A percentile compares a stretch with the other conserved stretches of the same genome.
Conservation (phyloP, 2,888 invertebrate species). For the Xestobium rufovillosum region DNA sequence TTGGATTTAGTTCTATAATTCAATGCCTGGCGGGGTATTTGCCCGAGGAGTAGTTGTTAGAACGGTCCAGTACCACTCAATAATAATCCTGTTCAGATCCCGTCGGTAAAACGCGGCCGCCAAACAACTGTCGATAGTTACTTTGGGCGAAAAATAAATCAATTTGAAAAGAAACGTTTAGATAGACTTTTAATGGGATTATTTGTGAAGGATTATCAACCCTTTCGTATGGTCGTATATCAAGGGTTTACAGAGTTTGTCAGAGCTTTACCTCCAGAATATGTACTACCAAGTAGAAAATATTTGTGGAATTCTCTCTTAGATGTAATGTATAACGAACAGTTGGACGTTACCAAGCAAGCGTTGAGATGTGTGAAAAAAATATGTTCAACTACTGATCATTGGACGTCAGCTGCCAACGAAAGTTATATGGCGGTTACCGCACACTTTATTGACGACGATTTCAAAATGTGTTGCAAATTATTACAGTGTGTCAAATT, state of each 20-base stretch:
- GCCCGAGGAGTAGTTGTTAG: no score
- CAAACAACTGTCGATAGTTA: neutral
- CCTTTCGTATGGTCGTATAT: neutral
- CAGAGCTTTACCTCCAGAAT: neutral
- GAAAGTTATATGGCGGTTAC: conserved; percentile 27
- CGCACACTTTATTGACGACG: conserved; percentile 24
- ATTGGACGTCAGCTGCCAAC: conserved; percentile 25
- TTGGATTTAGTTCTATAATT: no score
- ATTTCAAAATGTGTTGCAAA: conserved; percentile 24
- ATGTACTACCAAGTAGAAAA: neutral
- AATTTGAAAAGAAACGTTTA: neutral
- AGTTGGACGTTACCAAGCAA: neutral
- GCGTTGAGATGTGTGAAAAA: neutral
- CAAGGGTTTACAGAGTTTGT: neutral
- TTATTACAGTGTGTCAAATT: conserved; percentile 23
- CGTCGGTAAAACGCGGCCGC: neutral
- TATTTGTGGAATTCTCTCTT: neutral
- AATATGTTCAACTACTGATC: neutral
- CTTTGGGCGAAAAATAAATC: neutral
- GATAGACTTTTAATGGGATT: neutral
- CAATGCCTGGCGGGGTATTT: no score
- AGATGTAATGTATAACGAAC: conserved; percentile 1
- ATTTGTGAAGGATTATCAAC: conserved; percentile 1
- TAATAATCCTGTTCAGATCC: no score
- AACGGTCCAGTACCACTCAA: no score